phyloP scores from a whole-genome alignment of 2,113 vertebrate genomes.

The Bombycilla garrulus region DNA sequence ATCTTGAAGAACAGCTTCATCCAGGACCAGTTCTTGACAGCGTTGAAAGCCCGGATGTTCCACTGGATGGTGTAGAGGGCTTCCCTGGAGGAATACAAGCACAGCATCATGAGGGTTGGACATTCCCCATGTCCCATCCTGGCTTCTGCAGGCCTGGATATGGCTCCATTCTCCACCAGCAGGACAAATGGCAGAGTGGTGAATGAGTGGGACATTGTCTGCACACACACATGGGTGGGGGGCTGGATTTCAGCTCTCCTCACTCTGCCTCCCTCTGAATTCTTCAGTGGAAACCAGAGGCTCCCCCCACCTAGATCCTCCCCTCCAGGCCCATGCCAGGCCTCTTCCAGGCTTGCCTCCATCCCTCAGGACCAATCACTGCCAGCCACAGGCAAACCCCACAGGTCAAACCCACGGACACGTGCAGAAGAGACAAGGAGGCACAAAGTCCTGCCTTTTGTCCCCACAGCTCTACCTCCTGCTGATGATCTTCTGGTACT shows the following conservation, averaged over 20 bases:
- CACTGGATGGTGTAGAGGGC: constrained; percentile 92
- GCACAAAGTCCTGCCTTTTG: not conserved
- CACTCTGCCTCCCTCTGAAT: not conserved
- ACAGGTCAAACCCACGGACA: not conserved
- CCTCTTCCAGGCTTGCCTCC: not conserved
- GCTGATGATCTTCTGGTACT: constrained; percentile 80
- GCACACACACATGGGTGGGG: not conserved
- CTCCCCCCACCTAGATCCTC: not conserved
- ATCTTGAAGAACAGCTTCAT: constrained; percentile 98
- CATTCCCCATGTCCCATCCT: not conserved
- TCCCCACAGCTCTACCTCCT: constrained; percentile 70
- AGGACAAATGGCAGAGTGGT: not conserved
- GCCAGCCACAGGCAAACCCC: not conserved
- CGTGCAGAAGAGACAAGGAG: not conserved
- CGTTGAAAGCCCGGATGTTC: constrained; percentile 92
- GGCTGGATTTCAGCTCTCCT: not conserved
- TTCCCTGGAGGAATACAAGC: constrained; percentile 55
- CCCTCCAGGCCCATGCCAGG: not conserved
- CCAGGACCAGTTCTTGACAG: constrained; percentile 95
- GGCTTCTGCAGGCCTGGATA: not conserved
- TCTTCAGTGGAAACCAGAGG: not conserved
- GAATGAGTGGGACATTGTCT: not conserved
- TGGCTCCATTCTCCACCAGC: not conserved
- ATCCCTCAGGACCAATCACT: not conserved
- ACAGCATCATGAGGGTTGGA: not conserved